Conservation (phyloP, 2,888 invertebrate species). For the Cheilosia impressa region DNA sequence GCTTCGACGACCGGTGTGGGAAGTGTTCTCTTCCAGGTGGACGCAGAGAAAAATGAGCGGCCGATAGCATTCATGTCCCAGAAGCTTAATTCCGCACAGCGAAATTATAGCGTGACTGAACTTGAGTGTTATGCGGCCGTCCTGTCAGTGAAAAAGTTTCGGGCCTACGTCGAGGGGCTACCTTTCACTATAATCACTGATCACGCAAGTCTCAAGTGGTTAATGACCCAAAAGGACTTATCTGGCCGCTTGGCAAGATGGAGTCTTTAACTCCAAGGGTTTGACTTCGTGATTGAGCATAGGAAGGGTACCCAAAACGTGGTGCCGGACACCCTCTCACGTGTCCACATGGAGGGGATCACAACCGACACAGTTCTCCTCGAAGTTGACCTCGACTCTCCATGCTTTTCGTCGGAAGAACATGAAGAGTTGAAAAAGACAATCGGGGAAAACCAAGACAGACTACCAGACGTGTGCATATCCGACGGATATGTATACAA, state of each 20-base stretch:
- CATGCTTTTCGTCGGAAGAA: neutral
- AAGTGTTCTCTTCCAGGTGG: neutral
- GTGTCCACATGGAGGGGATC: slow-evolving; percentile 23
- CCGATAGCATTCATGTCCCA: too few species aligned
- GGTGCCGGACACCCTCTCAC: slow-evolving; percentile 15
- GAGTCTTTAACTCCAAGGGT: slow-evolving; percentile 30
- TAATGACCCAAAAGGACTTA: slow-evolving; percentile 11
- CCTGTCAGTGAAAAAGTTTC: slow-evolving; percentile 34
- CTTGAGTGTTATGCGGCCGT: too few species aligned
- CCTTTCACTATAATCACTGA: slow-evolving; percentile 36
- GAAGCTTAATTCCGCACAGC: too few species aligned
- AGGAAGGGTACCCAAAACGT: slow-evolving; percentile 25
- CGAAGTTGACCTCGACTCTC: slow-evolving; percentile 11
- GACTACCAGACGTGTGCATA: neutral
- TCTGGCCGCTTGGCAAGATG: slow-evolving; percentile 15
- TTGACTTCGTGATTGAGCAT: slow-evolving; percentile 33
- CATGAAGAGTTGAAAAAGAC: neutral
- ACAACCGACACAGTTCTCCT: neutral
- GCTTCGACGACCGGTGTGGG: too few species aligned
- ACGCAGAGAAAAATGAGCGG: neutral
- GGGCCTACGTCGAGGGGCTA: slow-evolving; percentile 51
- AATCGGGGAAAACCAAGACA: neutral
- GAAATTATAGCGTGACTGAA: too few species aligned
- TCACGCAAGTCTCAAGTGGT: slow-evolving; percentile 33
- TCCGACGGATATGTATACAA: neutral